phyloP scores from a whole-genome alignment of 64 coral and sea anemone species.

The Porites lutea region DNA sequence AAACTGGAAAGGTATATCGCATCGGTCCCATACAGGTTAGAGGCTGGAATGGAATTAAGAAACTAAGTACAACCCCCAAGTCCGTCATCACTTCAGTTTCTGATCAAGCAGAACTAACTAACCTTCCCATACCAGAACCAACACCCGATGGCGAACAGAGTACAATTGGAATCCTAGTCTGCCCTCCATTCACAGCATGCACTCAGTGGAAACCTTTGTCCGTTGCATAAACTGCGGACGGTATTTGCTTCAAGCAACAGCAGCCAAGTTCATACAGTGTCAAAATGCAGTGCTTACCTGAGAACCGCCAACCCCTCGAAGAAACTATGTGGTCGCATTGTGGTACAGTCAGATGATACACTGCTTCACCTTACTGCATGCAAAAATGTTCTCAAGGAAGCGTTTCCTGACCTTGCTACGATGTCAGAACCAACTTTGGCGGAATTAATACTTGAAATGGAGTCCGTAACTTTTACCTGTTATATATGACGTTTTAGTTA shows the following conservation, averaged over 20 bases:
- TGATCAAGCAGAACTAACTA: no score
- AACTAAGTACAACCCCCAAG: background rate
- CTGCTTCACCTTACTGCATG: background rate
- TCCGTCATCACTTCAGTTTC: background rate
- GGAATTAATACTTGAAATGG: slow-evolving; percentile 11
- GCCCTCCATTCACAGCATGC: background rate
- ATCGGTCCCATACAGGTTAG: background rate
- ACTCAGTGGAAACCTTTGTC: slow-evolving; percentile 1
- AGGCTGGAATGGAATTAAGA: background rate
- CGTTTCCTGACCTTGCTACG: background rate
- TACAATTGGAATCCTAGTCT: background rate
- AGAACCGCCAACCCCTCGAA: background rate
- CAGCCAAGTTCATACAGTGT: slow-evolving; percentile 12
- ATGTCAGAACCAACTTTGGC: background rate
- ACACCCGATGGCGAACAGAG: background rate
- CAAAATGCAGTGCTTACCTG: background rate
- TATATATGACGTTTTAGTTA: no score
- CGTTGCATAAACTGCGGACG: background rate
- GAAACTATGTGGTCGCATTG: background rate
- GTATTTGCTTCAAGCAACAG: background rate
- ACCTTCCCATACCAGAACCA: no score
- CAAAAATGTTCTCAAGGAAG: slow-evolving; percentile 19
- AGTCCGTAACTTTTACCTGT: slow-evolving; percentile 5
- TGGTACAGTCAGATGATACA: background rate
- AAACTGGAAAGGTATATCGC: background rate